Percentiles rank a stretch among this genome's conserved stretches.
Evolutionary conservation across 2,113 vertebrate genomes (phyloP).

Genomic region (Lepus timidus): DNA sequence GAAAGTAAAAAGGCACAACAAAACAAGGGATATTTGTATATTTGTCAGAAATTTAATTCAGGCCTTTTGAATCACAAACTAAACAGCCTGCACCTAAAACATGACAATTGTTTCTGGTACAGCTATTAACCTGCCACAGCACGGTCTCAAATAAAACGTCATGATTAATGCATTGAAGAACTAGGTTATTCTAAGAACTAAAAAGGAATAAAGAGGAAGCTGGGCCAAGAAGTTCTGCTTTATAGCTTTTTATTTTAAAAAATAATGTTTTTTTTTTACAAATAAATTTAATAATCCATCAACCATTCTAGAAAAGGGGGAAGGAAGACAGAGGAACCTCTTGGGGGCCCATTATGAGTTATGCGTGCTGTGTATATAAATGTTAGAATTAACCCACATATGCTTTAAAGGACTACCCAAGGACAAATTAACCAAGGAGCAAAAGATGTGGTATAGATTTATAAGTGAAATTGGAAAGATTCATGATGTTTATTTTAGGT

Average conservation of each 20-base stretch:
- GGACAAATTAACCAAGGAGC: not conserved
- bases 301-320: not conserved
- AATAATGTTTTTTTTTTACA: not conserved
- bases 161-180: not conserved
- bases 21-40: not conserved
- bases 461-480: conserved; percentile 26
- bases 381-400: not conserved
- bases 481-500: not conserved
- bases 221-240: not conserved
- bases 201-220: not conserved
- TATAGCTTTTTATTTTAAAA: not conserved
- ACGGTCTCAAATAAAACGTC: not conserved
- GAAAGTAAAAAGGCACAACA: not conserved
- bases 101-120: not conserved
- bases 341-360: not conserved
- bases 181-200: not conserved
- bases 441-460: not conserved
- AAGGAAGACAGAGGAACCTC: not conserved
- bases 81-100: not conserved
- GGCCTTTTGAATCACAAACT: not conserved
- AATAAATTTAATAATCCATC: not conserved
- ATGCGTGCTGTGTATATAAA: fast-evolving
- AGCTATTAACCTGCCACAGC: no score
- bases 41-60: not conserved
- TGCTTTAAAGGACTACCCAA: not conserved